phyloP scores from a whole-genome alignment of 2,113 vertebrate species.

The Promerops cafer region DNA sequence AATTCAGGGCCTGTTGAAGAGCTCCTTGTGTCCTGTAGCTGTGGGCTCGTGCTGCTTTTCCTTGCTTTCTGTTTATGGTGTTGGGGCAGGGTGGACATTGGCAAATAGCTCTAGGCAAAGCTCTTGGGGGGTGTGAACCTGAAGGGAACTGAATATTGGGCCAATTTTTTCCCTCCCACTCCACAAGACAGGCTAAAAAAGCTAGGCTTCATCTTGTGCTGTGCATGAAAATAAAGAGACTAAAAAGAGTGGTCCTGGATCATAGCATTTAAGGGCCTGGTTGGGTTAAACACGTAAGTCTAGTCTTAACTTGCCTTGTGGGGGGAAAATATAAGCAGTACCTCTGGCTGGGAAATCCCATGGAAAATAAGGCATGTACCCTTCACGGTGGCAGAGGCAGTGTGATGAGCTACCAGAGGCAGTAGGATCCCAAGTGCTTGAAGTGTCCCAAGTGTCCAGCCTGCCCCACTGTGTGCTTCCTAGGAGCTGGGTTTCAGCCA shows the following conservation, averaged over 20 bases:
- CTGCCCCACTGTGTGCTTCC: background rate
- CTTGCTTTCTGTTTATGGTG: background rate
- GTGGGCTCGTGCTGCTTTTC: background rate
- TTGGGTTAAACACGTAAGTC: background rate
- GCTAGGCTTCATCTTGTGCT: background rate
- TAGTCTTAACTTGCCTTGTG: rapidly evolving
- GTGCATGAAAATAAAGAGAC: background rate
- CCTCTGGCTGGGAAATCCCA: background rate
- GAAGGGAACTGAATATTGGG: background rate
- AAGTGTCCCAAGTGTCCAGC: background rate
- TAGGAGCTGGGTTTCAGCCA: background rate
- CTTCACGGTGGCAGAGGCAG: background rate
- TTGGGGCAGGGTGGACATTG: background rate
- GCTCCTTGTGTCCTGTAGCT: background rate
- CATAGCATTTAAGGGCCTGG: background rate
- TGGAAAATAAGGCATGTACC: background rate
- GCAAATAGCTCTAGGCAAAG: background rate
- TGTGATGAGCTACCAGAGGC: background rate
- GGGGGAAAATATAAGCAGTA: background rate
- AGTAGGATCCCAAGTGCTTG: background rate
- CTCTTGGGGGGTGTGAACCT: background rate
- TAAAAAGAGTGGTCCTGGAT: background rate
- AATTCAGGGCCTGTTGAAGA: background rate
- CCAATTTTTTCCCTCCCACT: background rate
- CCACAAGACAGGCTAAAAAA: background rate